These are phyloP conservation scores for Rhyzopertha dominica DNA, from an alignment of 1,140 invertebrate species.

Conservation along the genomic window DNA sequence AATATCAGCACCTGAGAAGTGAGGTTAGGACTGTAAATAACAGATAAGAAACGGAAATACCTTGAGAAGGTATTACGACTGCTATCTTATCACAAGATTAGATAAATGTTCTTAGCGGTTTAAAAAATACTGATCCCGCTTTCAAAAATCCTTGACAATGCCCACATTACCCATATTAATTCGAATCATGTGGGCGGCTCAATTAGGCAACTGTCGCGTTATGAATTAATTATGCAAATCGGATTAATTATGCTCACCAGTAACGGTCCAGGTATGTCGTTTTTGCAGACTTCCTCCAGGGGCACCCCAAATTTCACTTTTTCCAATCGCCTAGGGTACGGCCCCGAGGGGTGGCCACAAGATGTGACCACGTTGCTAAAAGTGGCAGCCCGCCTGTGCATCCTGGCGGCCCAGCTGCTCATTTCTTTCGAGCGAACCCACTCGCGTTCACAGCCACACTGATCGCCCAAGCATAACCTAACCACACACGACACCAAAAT, in stretches of 20 bases:
- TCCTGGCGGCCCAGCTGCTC: conserved; percentile 86
- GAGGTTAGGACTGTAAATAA: too few species aligned
- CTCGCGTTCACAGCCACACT: conserved; percentile 10
- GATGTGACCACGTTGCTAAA: conserved; percentile 85
- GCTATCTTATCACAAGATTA: too few species aligned
- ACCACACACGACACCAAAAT: conserved; percentile 20
- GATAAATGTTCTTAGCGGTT: too few species aligned
- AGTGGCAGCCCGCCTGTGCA: conserved; percentile 81
- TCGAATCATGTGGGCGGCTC: too few species aligned
- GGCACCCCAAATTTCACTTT: conserved; percentile 91
- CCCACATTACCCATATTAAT: too few species aligned
- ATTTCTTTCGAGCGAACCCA: conserved; percentile 50
- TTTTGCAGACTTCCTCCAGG: conserved; percentile 85
- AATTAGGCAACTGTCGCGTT: too few species aligned
- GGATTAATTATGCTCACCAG: conserved; percentile 57
- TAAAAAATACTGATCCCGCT: conserved; percentile 8
- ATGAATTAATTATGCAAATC: too few species aligned
- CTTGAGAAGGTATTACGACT: too few species aligned
- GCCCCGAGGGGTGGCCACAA: conserved; percentile 70
- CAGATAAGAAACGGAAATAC: too few species aligned
- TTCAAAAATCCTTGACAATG: background rate
- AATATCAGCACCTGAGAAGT: conserved; percentile 76
- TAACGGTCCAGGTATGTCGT: conserved; percentile 86
- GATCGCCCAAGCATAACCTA: conserved; percentile 29
- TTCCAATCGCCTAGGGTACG: conserved; percentile 76